Evolutionary conservation across 2,888 invertebrate species (phyloP).

Genomic region (Plemyria rubiginata): DNA sequence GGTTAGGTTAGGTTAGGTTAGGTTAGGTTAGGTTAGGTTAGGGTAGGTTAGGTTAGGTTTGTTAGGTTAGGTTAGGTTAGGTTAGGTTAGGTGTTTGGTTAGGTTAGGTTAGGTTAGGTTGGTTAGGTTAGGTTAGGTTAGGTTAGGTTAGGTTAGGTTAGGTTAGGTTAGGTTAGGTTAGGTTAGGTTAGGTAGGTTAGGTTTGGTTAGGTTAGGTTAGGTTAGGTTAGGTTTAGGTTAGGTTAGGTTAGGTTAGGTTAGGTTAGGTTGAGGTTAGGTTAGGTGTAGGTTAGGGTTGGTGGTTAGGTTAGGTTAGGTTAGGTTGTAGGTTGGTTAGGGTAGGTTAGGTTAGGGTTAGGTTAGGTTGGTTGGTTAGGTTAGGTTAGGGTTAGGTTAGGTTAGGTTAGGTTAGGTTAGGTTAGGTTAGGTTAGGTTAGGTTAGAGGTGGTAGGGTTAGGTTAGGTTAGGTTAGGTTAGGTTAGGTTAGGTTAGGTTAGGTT

Average conservation of each 20-base stretch:
- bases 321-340: conserved; percentile 25
- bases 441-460: no score
- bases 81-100: background rate
- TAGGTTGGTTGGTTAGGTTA: no score
- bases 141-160: conserved; percentile 41
- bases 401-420: no score
- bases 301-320: background rate
- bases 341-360: conserved; percentile 30
- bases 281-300: background rate
- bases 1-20: no score
- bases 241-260: conserved; percentile 45
- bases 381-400: conserved; percentile 30
- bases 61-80: conserved; percentile 29
- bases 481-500: no score
- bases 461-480: no score
- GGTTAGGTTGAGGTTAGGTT: background rate
- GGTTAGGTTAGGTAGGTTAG: conserved; percentile 43
- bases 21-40: no score
- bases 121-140: conserved; percentile 34
- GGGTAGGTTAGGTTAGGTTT: no score
- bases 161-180: conserved; percentile 43
- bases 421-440: no score
- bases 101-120: background rate
- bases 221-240: conserved; percentile 46
- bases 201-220: conserved; percentile 44